Percentiles rank a stretch among this genome's conserved stretches.
Conservation (phyloP, 2,113 vertebrate species). For the Andinoacara biseriatus region DNA sequence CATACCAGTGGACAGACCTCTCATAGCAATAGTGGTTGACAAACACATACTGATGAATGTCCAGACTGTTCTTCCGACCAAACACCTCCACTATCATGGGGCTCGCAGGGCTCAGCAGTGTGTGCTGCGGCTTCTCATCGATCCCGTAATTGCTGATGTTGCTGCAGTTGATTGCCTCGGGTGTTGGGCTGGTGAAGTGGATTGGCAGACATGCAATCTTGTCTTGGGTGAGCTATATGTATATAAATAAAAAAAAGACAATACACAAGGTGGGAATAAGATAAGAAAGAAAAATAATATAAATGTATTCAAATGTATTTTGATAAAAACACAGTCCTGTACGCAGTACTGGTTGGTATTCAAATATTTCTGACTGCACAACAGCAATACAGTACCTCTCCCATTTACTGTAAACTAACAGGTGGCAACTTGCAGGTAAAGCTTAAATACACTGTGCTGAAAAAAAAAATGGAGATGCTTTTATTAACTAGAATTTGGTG, state of each 20-base stretch:
- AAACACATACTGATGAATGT: conserved; percentile 90
- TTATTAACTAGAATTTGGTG: neutral
- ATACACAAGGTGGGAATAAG: neutral
- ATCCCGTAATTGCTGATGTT: conserved; percentile 68
- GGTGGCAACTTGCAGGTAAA: neutral
- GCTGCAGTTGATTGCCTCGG: conserved; percentile 77
- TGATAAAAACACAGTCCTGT: neutral
- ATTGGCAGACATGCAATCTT: conserved; percentile 90
- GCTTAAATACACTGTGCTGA: neutral
- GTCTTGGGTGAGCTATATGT: conserved; percentile 87
- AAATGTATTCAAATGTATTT: neutral
- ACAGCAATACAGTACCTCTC: neutral
- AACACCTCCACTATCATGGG: conserved; percentile 74
- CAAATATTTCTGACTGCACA: neutral
- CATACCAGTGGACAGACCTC: conserved; percentile 89
- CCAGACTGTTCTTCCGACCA: conserved; percentile 86
- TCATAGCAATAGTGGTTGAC: conserved; percentile 93
- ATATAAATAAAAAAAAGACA: conserved; percentile 3
- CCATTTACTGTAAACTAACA: neutral
- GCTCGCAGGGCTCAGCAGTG: conserved; percentile 20
- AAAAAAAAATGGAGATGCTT: neutral
- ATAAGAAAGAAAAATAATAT: neutral
- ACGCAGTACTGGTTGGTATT: neutral
- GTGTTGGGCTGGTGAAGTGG: conserved; percentile 71
- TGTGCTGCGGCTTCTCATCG: conserved; percentile 55